Evolutionary conservation across 2,797 vertebrate genomes (phyloP).

Genomic region (Rhinophrynus dorsalis): DNA sequence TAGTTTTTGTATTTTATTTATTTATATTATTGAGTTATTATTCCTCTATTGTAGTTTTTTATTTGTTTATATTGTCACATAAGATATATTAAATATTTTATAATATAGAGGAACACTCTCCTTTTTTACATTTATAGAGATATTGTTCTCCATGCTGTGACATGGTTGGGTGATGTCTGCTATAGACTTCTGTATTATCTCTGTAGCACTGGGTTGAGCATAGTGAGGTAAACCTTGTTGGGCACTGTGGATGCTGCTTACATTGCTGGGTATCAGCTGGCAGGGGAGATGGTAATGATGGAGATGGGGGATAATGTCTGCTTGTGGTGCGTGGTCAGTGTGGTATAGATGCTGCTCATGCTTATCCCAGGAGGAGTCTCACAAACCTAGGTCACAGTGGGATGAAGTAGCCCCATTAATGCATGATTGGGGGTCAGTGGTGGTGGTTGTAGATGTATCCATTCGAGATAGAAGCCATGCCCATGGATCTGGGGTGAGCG

Average conservation of each 20-base stretch:
- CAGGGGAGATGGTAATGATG: slow-evolving; percentile 84
- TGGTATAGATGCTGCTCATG: slow-evolving; percentile 95
- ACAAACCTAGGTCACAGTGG: slow-evolving; percentile 94
- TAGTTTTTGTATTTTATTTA: too few relatives aligned
- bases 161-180: slow-evolving; percentile 93
- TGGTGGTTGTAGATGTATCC: slow-evolving; percentile 81
- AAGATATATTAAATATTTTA: too few relatives aligned
- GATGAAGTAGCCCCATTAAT: slow-evolving; percentile 88
- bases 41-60: too few relatives aligned
- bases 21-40: too few relatives aligned
- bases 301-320: slow-evolving; percentile 94
- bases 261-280: slow-evolving; percentile 88
- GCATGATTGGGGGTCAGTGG: slow-evolving; percentile 75
- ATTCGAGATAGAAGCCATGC: slow-evolving; percentile 94
- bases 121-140: too few relatives aligned
- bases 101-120: too few relatives aligned
- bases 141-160: slow-evolving; percentile 90
- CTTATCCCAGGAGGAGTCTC: slow-evolving; percentile 94
- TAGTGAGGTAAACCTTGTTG: slow-evolving; percentile 94
- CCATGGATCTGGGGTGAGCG: slow-evolving; percentile 81
- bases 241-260: slow-evolving; percentile 88
- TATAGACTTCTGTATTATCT: slow-evolving; percentile 96
- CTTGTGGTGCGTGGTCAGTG: slow-evolving; percentile 90
- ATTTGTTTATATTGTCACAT: too few relatives aligned
- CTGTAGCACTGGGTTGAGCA: slow-evolving; percentile 84